Evolutionary conservation across 2,797 vertebrate genomes (phyloP), one percentile per base, ranked within the genome.

Genomic region (Chiloscyllium punctatum): DNA sequence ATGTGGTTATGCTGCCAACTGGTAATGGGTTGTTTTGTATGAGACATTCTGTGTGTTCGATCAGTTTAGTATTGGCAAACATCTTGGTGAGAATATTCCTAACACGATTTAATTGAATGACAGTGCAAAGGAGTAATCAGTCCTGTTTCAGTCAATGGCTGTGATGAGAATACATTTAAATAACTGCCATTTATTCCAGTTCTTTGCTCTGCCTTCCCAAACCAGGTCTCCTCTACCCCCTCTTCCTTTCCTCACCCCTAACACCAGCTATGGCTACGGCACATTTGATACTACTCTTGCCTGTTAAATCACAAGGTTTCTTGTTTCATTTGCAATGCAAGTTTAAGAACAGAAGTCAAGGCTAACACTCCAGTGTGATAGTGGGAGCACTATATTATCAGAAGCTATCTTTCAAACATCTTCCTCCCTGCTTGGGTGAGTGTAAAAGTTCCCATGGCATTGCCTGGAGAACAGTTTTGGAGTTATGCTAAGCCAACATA

Each of bases 1-100:
- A 95, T 77, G 94, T 95, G 71, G 37, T 77, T n/a, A 51, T 33
- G 42, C 51, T 74, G 94, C 15, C 94, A 95, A 15, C 62, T 77
- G 27, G 42, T 77, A 74, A 95, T 51, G 77, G 42, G 94, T 53
- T 48, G 9, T 15, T 53, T 5, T 95, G 30, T 25, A 23, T 92
- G 68, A 66, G 62, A 13, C 18, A 68, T 42, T 92, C n/a, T 69
- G 66, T 37, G 62, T 23, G 66, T 51, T 74, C 94, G 53, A 57
- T 95, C 51, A 95, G 27, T 74, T 74, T 77, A 53, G 42, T 51
- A 33, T 53, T 95, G 94, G 71, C 71, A 95, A 69, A 30, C 33
- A 25, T 77, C 48, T n/a, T 8, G 13, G 48, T 13, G 25, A 77
- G 69, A 95, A 51, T 72, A 53, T 95, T 51, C 27, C 25, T 18